Percentiles rank a stretch among this genome's conserved stretches.
phyloP scores from a whole-genome alignment of 2,888 invertebrate genomes.

The Drosophila flavopinicola region DNA sequence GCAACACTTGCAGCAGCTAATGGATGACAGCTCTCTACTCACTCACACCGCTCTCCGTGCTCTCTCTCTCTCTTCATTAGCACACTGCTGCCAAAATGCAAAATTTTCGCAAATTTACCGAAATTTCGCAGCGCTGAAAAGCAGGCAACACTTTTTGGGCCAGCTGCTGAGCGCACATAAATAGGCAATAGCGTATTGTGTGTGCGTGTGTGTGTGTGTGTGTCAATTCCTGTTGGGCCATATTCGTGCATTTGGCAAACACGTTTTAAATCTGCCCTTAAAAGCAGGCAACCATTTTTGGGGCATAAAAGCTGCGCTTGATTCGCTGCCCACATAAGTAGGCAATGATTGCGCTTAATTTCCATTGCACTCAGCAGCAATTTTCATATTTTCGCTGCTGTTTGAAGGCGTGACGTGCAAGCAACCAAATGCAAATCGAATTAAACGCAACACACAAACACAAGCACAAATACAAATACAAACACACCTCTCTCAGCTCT shows the following conservation, averaged over 20 bases:
- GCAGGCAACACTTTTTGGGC: slow-evolving; percentile 28
- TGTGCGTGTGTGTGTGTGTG: not conserved
- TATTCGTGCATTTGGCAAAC: not conserved
- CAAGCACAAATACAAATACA: not conserved
- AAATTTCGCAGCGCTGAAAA: slow-evolving; percentile 18
- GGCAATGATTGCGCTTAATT: slow-evolving; percentile 28
- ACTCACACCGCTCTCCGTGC: not conserved
- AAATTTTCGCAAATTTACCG: not conserved
- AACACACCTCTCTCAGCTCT: too few relatives aligned
- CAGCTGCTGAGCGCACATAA: not conserved
- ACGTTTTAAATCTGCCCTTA: slow-evolving; percentile 3
- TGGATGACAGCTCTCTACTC: not conserved
- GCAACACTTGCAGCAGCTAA: slow-evolving; percentile 22
- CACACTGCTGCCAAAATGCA: not conserved
- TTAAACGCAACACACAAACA: slow-evolving; percentile 37
- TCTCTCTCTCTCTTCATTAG: not conserved
- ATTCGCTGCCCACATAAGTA: slow-evolving; percentile 30
- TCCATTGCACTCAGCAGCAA: slow-evolving; percentile 8
- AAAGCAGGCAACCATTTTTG: slow-evolving; percentile 31
- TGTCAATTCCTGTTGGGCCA: too few relatives aligned
- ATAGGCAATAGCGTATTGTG: not conserved
- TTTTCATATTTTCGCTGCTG: slow-evolving; percentile 2
- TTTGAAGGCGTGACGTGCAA: not conserved
- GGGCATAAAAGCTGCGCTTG: not conserved
- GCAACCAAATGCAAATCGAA: slow-evolving; percentile 63